A percentile compares a stretch with the other conserved stretches of the same genome.
phyloP scores from a whole-genome alignment of 2,113 vertebrate species.

The Anhinga rufa region DNA sequence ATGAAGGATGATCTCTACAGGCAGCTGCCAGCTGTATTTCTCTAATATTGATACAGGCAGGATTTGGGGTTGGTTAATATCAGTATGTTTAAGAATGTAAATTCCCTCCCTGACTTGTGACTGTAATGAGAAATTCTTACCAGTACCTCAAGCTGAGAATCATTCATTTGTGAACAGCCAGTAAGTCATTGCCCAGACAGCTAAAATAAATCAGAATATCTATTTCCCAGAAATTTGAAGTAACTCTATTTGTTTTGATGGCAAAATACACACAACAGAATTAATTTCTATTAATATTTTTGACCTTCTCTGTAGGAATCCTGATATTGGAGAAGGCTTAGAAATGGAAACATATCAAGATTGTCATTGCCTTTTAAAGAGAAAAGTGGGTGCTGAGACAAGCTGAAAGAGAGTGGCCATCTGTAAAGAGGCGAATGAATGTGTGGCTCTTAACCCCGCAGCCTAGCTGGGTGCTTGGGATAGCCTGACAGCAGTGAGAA shows the following conservation, averaged over 20 bases:
- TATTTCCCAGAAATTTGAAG: not conserved
- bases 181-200: not conserved
- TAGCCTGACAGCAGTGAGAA: not conserved
- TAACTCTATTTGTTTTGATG: constrained; percentile 2
- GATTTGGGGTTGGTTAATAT: not conserved
- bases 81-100: not conserved
- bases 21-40: not conserved
- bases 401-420: not conserved
- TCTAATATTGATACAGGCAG: not conserved
- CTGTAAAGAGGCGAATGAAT: not conserved
- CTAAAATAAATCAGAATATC: constrained; percentile 18
- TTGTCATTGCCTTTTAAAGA: not conserved
- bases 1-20: not conserved
- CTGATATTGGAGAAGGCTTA: not conserved
- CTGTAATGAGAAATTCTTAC: constrained; percentile 16
- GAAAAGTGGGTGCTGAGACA: not conserved
- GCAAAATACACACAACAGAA: not conserved
- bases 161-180: not conserved
- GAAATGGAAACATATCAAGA: not conserved
- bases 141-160: not conserved
- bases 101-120: not conserved
- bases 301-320: not conserved
- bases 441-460: fast-evolving
- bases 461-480: not conserved
- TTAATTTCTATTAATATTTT: constrained; percentile 11